Percentiles rank a stretch among this genome's conserved stretches.
phyloP scores from a whole-genome alignment of 2,888 invertebrate genomes.

The Acleris cristana region DNA sequence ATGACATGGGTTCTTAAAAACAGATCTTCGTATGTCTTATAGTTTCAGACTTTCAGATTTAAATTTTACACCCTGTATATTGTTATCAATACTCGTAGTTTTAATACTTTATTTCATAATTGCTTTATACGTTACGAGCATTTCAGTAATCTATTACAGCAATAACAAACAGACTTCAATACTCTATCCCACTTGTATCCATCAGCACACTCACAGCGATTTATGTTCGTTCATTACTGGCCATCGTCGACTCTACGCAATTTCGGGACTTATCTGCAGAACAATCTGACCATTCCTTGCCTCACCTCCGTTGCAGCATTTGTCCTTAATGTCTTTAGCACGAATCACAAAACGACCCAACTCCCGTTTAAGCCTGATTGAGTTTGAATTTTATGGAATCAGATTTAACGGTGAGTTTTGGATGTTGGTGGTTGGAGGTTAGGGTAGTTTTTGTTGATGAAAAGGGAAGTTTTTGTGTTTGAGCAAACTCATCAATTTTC shows the following conservation, averaged over 20 bases:
- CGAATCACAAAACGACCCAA: neutral
- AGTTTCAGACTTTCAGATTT: no score
- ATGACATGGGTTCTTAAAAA: no score
- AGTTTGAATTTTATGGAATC: neutral
- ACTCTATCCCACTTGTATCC: conserved; percentile 14
- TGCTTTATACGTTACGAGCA: no score
- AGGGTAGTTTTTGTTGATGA: conserved; percentile 10
- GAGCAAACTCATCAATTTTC: conserved; percentile 60
- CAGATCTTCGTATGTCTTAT: no score
- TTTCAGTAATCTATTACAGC: neutral
- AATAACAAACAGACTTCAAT: conserved; percentile 15
- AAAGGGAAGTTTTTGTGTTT: conserved; percentile 53
- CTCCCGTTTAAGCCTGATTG: neutral
- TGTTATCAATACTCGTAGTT: no score
- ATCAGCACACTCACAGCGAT: conserved; percentile 45
- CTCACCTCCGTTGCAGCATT: conserved; percentile 70
- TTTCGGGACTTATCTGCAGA: conserved; percentile 55
- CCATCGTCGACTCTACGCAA: conserved; percentile 47
- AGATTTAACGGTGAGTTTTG: neutral
- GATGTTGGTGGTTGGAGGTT: neutral
- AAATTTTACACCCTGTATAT: no score
- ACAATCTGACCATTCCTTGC: conserved; percentile 62
- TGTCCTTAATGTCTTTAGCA: conserved; percentile 60
- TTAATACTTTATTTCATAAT: no score
- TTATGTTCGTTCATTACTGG: conserved; percentile 62